Base-by-base conservation (phyloP, 2,888 invertebrate species). In the Dastarcus helophoroides region DNA sequence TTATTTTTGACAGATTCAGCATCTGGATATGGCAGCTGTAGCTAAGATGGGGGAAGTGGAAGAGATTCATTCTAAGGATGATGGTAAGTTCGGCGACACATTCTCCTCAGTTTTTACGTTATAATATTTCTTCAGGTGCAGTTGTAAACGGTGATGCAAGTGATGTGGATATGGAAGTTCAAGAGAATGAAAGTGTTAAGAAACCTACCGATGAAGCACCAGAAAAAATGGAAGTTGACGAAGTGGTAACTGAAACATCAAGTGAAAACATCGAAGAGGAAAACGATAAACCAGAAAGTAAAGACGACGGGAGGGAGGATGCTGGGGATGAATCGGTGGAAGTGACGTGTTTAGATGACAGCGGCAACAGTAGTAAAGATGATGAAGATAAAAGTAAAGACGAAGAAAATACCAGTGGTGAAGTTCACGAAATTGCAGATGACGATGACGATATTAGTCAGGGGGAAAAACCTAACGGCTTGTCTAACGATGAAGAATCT, bases 31-130 rank as follows among this genome's bases (percentile, higher is more conserved):
- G 62, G 62, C 59, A 58, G 52, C 55, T 51, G 47, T 46, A 37
- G 51, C 50, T 38, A 54, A 57, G 44, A 62, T 62, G 62, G 60
- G 62, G 31, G 62, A 61, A 45, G 55, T 62, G 27, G 59, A 60
- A 38, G 60, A 62, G 43, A 48, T 58, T 30, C 56, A 56, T 46
- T 54, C 57, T 11, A 60, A 59, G 40, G 60, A 60, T 37, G 60
- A 59, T 42, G 51, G 50, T 44, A 47, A 16, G 15, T 15, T 12
- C n/a, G n/a, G n/a, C n/a, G n/a, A n/a, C n/a, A n/a, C n/a, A n/a
- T n/a, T n/a, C n/a, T n/a, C n/a, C n/a, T n/a, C n/a, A n/a, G n/a
- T n/a, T n/a, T n/a, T n/a, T n/a, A 23, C 24, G 10, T 23, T 23
- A 10, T 14, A 2, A 9, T 3, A 27, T 32, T 21, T 25, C 44